Evolutionary conservation across 2,113 vertebrate genomes (phyloP).

Genomic region (Machaerirhynchus nigripectus): DNA sequence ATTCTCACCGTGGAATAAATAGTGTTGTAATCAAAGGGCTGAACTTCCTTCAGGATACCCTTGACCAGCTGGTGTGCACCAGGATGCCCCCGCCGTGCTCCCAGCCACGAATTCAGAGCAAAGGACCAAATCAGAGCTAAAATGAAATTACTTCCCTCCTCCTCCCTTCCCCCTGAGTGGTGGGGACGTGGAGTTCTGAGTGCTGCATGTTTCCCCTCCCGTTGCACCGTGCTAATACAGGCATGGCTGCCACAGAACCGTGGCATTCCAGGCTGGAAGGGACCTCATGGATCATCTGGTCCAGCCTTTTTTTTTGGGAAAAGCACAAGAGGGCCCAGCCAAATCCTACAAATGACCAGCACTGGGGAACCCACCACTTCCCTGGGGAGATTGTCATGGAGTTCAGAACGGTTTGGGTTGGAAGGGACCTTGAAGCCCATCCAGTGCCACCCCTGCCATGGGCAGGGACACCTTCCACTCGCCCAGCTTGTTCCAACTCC

Average conservation of each 20-base stretch:
- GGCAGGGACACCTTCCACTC: background rate
- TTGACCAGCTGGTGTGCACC: background rate
- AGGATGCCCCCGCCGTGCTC: background rate
- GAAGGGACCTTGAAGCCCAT: background rate
- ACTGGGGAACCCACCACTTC: background rate
- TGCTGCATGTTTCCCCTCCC: background rate
- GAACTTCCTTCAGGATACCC: background rate
- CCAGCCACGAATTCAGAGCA: background rate
- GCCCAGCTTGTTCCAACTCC: background rate
- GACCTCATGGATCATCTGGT: background rate
- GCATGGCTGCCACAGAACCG: fast-evolving
- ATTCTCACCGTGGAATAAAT: background rate
- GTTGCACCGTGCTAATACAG: fast-evolving
- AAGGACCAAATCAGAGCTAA: background rate
- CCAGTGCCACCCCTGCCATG: background rate
- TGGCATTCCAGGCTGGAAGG: background rate
- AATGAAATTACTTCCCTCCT: background rate
- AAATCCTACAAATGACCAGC: background rate
- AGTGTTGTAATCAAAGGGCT: background rate
- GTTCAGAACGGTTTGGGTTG: background rate
- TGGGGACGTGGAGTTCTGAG: background rate
- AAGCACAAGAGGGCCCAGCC: background rate
- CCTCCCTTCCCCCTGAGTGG: background rate
- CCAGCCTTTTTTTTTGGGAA: background rate
- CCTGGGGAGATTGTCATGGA: background rate